Evolutionary conservation across 2,113 vertebrate genomes (phyloP).

Genomic region (Tachysurus fulvidraco): DNA sequence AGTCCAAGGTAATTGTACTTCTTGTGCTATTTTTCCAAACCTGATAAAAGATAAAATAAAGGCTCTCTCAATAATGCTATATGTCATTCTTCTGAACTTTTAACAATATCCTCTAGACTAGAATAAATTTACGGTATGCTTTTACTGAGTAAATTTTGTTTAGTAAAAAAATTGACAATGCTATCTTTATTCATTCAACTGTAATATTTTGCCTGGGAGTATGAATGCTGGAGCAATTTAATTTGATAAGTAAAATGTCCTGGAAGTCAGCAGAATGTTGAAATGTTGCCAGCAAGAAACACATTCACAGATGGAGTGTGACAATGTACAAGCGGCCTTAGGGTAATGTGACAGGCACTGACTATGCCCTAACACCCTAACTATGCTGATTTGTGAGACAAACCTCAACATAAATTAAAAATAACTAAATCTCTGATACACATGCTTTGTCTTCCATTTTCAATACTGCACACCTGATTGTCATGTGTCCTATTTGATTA

Average conservation of each 20-base stretch:
- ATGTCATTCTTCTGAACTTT: not conserved
- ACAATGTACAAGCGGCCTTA: not conserved
- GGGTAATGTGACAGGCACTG: not conserved
- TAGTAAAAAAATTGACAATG: not conserved
- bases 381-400: not conserved
- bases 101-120: not conserved
- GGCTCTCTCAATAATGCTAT: not conserved
- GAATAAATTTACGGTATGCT: too few relatives aligned
- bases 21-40: not conserved
- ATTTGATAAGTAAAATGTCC: not conserved
- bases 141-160: not conserved
- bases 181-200: not conserved
- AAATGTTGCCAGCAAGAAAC: not conserved
- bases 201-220: not conserved
- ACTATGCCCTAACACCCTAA: too few relatives aligned
- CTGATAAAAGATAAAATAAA: constrained; percentile 5
- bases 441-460: not conserved
- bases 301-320: not conserved
- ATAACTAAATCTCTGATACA: not conserved
- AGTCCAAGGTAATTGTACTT: constrained; percentile 83
- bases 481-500: not conserved
- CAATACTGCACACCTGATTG: not conserved
- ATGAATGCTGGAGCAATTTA: not conserved
- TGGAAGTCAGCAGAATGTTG: not conserved
- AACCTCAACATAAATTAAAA: not conserved